Evolutionary conservation across 2,797 vertebrate genomes (phyloP).

Genomic region (Myotis myotis): DNA sequence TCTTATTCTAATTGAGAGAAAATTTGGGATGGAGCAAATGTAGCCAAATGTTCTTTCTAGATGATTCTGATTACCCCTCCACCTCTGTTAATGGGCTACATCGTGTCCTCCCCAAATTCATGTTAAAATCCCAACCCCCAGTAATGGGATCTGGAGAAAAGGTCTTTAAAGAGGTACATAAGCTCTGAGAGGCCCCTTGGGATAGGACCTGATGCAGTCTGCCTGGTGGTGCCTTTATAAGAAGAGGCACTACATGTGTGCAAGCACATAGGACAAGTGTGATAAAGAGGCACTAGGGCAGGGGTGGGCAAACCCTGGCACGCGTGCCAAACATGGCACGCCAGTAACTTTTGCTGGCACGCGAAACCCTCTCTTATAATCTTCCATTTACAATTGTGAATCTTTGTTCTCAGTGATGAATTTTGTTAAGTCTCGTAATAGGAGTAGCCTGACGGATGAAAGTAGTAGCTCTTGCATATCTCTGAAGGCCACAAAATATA

Average conservation of each 20-base stretch:
- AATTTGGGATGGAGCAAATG: not conserved
- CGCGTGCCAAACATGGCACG: no score
- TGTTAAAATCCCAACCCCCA: not conserved
- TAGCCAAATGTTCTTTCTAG: not conserved
- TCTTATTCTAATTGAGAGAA: not conserved
- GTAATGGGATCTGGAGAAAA: not conserved
- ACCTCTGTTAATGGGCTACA: not conserved
- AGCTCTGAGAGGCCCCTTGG: not conserved
- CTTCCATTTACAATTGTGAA: no score
- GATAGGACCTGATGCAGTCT: not conserved
- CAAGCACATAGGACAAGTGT: rapidly evolving
- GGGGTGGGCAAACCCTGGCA: no score
- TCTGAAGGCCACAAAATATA: no score
- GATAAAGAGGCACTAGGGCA: not conserved
- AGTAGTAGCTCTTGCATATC: no score
- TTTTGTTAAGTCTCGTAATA: no score
- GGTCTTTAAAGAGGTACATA: not conserved
- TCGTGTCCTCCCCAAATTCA: no score
- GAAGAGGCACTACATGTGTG: rapidly evolving
- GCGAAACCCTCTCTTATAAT: no score
- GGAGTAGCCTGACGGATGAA: no score
- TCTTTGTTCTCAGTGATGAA: no score
- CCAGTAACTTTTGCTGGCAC: no score
- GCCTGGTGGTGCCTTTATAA: not conserved
- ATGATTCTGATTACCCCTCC: not conserved